These are phyloP conservation scores for Macroramphosus scolopax DNA, from an alignment of 2,797 vertebrate genomes.

Conservation along the genomic window DNA sequence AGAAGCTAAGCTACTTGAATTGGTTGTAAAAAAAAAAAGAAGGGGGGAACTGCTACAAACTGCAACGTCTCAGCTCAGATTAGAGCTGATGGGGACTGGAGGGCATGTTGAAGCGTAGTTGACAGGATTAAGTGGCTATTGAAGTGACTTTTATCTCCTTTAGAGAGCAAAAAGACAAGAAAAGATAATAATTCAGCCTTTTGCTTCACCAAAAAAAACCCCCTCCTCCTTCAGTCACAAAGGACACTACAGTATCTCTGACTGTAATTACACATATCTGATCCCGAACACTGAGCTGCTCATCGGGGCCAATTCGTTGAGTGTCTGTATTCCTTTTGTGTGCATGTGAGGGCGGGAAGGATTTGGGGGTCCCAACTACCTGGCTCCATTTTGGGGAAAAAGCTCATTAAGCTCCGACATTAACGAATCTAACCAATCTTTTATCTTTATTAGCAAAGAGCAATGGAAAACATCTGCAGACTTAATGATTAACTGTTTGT, in stretches of 20 bases:
- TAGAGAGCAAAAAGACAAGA: constrained; percentile 84
- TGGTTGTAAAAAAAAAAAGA: too few relatives aligned
- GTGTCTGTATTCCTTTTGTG: too few relatives aligned
- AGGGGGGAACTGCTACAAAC: constrained; percentile 29
- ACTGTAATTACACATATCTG: constrained; percentile 88
- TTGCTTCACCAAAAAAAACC: constrained; percentile 69
- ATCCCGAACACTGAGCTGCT: constrained; percentile 85
- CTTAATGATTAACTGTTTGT: too few relatives aligned
- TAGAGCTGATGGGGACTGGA: constrained; percentile 91
- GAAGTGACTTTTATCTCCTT: constrained; percentile 97
- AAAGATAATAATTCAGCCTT: constrained; percentile 82
- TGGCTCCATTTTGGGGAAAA: too few relatives aligned
- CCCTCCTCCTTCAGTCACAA: constrained; percentile 27
- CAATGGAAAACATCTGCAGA: too few relatives aligned
- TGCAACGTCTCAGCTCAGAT: constrained; percentile 87
- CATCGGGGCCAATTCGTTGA: too few relatives aligned
- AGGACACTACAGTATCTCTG: constrained; percentile 81
- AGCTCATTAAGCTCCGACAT: too few relatives aligned
- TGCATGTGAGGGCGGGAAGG: too few relatives aligned
- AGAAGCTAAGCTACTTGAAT: too few relatives aligned
- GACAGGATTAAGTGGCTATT: constrained; percentile 98
- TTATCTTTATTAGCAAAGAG: too few relatives aligned
- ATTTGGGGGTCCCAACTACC: too few relatives aligned
- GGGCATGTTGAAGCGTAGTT: constrained; percentile 93
- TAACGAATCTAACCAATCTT: too few relatives aligned